These are phyloP conservation scores for Laticauda laticaudata DNA, from an alignment of 2,113 vertebrate species.

Conservation along the genomic window DNA sequence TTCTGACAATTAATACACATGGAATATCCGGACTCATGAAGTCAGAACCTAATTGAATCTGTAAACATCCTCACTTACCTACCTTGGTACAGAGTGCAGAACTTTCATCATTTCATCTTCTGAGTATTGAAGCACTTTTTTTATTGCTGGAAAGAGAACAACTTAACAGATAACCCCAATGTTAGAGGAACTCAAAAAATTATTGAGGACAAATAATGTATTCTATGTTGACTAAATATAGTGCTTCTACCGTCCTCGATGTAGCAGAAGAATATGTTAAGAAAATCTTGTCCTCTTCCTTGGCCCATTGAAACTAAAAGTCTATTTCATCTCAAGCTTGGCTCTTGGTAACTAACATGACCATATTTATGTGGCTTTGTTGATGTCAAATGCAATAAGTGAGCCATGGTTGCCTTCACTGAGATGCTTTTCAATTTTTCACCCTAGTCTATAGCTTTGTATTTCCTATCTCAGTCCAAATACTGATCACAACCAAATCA, in stretches of 20 bases:
- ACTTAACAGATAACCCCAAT: background rate
- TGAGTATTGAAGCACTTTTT: background rate
- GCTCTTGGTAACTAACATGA: background rate
- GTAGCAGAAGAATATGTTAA: background rate
- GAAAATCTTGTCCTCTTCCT: background rate
- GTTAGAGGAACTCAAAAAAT: conserved; percentile 40
- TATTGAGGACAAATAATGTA: background rate
- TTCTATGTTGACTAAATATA: background rate
- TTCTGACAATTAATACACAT: conserved; percentile 1
- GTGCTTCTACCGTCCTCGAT: background rate
- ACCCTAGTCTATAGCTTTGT: background rate
- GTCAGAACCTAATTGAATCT: background rate
- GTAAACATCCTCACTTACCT: background rate
- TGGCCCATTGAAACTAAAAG: background rate
- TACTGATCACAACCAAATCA: background rate
- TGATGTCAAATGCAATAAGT: background rate
- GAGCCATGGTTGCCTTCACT: background rate
- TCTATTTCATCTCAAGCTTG: background rate
- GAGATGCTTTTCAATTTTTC: background rate
- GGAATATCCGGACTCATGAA: background rate
- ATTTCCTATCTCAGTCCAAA: background rate
- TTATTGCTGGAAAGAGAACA: background rate
- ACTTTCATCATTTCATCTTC: background rate
- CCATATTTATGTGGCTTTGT: background rate
- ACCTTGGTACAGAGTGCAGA: background rate